Conservation (phyloP, 2,888 invertebrate species). For the Apodemia mormo region DNA sequence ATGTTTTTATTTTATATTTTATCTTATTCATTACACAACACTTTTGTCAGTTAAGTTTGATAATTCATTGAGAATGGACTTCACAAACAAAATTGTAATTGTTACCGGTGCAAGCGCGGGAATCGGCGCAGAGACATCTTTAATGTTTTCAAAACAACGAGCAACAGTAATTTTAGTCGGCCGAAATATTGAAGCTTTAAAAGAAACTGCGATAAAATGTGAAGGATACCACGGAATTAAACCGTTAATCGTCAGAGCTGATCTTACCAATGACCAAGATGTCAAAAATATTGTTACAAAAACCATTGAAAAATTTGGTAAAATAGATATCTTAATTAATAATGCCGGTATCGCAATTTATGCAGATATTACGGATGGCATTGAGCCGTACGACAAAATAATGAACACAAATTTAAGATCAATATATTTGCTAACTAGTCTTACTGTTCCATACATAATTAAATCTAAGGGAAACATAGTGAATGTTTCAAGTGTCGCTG, state of each 20-base stretch:
- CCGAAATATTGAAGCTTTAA: slow-evolving; percentile 85
- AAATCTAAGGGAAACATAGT: slow-evolving; percentile 91
- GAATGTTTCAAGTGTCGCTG: slow-evolving; percentile 96
- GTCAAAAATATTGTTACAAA: slow-evolving; percentile 83
- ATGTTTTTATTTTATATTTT: background rate
- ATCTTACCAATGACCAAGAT: slow-evolving; percentile 85
- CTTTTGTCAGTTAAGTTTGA: background rate
- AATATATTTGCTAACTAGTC: slow-evolving; percentile 88
- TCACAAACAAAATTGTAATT: slow-evolving; percentile 81
- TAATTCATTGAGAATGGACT: slow-evolving; percentile 68
- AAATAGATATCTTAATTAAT: slow-evolving; percentile 90
- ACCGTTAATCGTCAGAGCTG: slow-evolving; percentile 83
- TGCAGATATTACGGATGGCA: slow-evolving; percentile 89
- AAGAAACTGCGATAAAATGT: slow-evolving; percentile 83
- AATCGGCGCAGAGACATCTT: slow-evolving; percentile 86
- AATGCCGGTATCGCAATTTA: slow-evolving; percentile 90
- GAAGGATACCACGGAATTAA: slow-evolving; percentile 60
- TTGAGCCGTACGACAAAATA: slow-evolving; percentile 91
- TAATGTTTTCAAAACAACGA: slow-evolving; percentile 85
- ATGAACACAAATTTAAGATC: slow-evolving; percentile 93
- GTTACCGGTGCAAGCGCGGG: slow-evolving; percentile 88
- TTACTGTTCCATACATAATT: slow-evolving; percentile 91
- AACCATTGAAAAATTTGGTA: slow-evolving; percentile 85
- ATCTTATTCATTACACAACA: too few species aligned
- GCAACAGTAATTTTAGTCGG: slow-evolving; percentile 85